Percentiles rank a stretch among this genome's conserved stretches.
phyloP scores from a whole-genome alignment of 2,113 vertebrate genomes.

The Uria lomvia region DNA sequence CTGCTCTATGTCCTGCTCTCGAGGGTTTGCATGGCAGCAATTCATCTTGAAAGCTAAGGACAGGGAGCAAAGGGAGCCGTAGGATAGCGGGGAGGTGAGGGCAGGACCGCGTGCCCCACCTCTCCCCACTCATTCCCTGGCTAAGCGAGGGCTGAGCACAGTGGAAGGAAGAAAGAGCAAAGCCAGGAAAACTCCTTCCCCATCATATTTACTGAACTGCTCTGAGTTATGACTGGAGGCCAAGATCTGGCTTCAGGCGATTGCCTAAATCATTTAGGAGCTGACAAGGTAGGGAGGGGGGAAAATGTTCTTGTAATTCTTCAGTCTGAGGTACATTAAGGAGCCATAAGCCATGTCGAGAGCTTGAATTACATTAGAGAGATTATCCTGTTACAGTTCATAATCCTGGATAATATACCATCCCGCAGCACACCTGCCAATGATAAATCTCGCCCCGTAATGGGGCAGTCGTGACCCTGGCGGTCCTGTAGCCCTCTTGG shows the following conservation, averaged over 20 bases:
- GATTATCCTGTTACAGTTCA: slow-evolving; percentile 87
- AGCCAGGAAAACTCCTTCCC: slow-evolving; percentile 64
- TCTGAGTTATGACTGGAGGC: slow-evolving; percentile 79
- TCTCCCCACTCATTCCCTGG: neutral
- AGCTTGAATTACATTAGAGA: slow-evolving; percentile 88
- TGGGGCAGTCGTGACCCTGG: slow-evolving; percentile 75
- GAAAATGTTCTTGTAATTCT: slow-evolving; percentile 84
- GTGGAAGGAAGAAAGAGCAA: slow-evolving; percentile 41
- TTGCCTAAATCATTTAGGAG: slow-evolving; percentile 85
- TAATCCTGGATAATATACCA: slow-evolving; percentile 85
- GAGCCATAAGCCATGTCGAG: slow-evolving; percentile 87
- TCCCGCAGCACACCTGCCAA: slow-evolving; percentile 78
- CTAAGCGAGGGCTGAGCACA: neutral
- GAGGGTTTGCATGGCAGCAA: neutral
- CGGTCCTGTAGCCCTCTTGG: slow-evolving; percentile 56
- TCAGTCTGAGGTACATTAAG: slow-evolving; percentile 87
- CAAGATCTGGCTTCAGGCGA: slow-evolving; percentile 79
- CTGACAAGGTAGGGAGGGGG: slow-evolving; percentile 78
- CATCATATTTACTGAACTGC: slow-evolving; percentile 77
- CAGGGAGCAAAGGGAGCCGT: neutral
- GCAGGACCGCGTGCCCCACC: neutral
- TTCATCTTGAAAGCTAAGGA: neutral
- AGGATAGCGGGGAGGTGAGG: neutral
- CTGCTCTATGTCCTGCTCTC: neutral
- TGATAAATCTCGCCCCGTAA: slow-evolving; percentile 81